A percentile compares a stretch with the other conserved stretches of the same genome.
phyloP scores from a whole-genome alignment of 1,140 invertebrate species.

The Physella acuta region DNA sequence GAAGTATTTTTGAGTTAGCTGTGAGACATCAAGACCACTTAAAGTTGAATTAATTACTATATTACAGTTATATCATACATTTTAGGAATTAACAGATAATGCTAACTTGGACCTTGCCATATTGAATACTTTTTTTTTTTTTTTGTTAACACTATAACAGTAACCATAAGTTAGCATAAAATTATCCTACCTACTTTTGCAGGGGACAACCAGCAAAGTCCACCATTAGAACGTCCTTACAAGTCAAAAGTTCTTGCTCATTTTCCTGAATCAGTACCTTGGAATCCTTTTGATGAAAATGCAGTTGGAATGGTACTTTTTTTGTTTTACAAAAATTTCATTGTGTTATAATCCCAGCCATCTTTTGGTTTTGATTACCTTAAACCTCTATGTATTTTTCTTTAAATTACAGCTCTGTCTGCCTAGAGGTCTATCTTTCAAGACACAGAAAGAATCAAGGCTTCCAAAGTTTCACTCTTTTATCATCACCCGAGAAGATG shows the following conservation, averaged over 20 bases:
- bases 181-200: too few species aligned
- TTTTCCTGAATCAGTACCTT: conserved; percentile 85
- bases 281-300: conserved; percentile 91
- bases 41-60: too few species aligned
- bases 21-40: too few species aligned
- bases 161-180: too few species aligned
- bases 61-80: too few species aligned
- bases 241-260: conserved; percentile 91
- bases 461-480: conserved; percentile 94
- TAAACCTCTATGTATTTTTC: background rate
- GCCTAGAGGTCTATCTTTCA: conserved; percentile 88
- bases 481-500: conserved; percentile 95
- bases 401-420: conserved; percentile 80
- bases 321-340: background rate
- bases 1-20: too few species aligned
- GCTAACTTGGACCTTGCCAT: too few species aligned
- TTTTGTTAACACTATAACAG: too few species aligned
- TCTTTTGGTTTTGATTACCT: too few species aligned
- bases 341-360: too few species aligned
- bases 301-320: conserved; percentile 81
- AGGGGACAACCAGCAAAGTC: conserved; percentile 70
- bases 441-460: conserved; percentile 88
- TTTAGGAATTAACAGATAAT: too few species aligned
- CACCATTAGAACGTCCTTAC: conserved; percentile 90
- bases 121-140: too few species aligned